phyloP scores from a whole-genome alignment of 2,113 vertebrate species.

The Laticauda laticaudata region DNA sequence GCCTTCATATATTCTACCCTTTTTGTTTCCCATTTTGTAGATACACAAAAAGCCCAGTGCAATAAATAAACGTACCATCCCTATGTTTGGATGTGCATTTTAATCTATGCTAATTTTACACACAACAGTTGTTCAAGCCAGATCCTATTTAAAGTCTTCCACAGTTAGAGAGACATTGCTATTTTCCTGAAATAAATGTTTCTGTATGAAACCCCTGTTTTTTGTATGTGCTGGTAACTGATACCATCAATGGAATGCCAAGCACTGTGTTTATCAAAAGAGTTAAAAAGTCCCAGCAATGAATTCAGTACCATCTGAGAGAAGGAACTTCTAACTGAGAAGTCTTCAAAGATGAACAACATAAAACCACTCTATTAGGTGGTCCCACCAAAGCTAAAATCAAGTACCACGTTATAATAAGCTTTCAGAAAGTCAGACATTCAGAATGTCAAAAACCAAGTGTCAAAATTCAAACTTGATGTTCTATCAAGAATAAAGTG shows the following conservation, averaged over 20 bases:
- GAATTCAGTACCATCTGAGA: conserved; percentile 27
- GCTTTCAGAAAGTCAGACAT: not conserved
- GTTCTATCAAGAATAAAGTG: not conserved
- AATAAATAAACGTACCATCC: conserved; percentile 45
- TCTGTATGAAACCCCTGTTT: conserved; percentile 52
- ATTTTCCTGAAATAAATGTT: conserved; percentile 41
- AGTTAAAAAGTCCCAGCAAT: conserved; percentile 33
- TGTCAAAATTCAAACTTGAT: not conserved
- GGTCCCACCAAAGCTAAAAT: not conserved
- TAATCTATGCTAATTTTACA: conserved; percentile 70
- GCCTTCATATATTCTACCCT: conserved; percentile 28
- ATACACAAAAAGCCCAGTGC: conserved; percentile 32
- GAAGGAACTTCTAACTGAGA: conserved; percentile 25
- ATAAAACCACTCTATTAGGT: conserved; percentile 19
- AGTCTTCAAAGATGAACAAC: not conserved
- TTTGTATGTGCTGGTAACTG: conserved; percentile 40
- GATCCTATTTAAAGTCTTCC: conserved; percentile 65
- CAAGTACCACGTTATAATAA: not conserved
- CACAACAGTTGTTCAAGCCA: conserved; percentile 62
- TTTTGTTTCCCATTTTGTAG: conserved; percentile 40
- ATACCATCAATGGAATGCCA: conserved; percentile 27
- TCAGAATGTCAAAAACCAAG: not conserved
- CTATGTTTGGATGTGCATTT: conserved; percentile 61
- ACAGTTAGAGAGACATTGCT: conserved; percentile 60
- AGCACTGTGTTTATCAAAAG: conserved; percentile 30